These are phyloP conservation scores for Tenthredo scrophulariae DNA, from an alignment of 2,888 invertebrate genomes.

Conservation along the genomic window DNA sequence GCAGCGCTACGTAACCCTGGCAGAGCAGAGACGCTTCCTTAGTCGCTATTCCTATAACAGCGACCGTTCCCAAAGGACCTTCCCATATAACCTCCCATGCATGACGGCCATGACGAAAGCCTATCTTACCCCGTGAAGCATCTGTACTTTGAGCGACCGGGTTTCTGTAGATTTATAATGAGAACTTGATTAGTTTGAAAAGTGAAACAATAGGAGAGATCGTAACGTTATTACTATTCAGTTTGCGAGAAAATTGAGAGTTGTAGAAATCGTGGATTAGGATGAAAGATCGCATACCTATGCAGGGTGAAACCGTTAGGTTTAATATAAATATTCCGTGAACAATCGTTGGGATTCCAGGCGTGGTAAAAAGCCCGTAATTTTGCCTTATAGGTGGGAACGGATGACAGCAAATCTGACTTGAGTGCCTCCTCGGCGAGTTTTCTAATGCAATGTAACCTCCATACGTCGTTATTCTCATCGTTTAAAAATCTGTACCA, in stretches of 20 bases:
- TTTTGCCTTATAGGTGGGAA: constrained; percentile 95
- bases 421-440: constrained; percentile 93
- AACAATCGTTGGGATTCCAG: constrained; percentile 99
- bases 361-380: constrained; percentile 95
- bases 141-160: constrained; percentile 99
- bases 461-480: constrained; percentile 98
- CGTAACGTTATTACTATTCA: not conserved
- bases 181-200: not conserved
- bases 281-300: constrained; percentile 79
- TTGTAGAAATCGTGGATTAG: not conserved
- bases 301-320: constrained; percentile 98
- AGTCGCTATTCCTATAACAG: constrained; percentile 97
- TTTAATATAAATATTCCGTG: constrained; percentile 97
- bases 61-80: constrained; percentile 98
- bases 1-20: constrained; percentile 95
- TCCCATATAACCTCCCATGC: constrained; percentile 99
- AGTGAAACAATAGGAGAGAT: not conserved
- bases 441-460: constrained; percentile 91
- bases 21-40: constrained; percentile 96
- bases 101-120: constrained; percentile 94
- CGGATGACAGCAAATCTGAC: constrained; percentile 93
- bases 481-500: constrained; percentile 93
- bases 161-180: constrained; percentile 82
- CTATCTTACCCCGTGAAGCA: constrained; percentile 93
- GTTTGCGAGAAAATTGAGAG: not conserved